These are phyloP conservation scores for Pheosia gnoma DNA, from an alignment of 2,888 invertebrate species.

Conservation along the genomic window DNA sequence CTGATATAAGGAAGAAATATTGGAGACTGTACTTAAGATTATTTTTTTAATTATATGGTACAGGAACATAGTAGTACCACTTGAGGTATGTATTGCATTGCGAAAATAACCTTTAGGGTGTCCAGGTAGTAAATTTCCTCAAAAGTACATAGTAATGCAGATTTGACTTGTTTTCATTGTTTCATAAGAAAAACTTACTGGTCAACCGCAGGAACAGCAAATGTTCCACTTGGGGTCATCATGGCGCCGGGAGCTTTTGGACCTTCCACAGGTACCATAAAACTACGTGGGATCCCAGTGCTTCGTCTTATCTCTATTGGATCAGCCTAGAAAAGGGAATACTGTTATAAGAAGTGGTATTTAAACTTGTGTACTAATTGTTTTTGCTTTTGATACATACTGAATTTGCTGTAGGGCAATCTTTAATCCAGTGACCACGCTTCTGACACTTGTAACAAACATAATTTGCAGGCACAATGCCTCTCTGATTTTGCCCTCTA, in stretches of 20 bases:
- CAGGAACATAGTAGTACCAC: too few relatives aligned
- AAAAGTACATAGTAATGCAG: too few relatives aligned
- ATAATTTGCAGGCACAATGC: conserved; percentile 95
- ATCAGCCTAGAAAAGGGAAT: conserved; percentile 72
- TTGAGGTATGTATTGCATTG: too few relatives aligned
- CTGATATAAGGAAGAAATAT: too few relatives aligned
- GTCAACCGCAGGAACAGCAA: conserved; percentile 94
- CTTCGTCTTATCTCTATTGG: conserved; percentile 94
- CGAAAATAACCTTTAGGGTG: too few relatives aligned
- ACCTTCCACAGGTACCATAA: conserved; percentile 96
- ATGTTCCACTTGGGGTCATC: conserved; percentile 94
- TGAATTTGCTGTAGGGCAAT: conserved; percentile 90
- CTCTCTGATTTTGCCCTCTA: conserved; percentile 94
- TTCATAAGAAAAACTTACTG: conserved; percentile 84
- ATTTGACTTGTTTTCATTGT: too few relatives aligned
- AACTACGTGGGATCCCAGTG: conserved; percentile 98
- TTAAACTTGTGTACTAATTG: neutral
- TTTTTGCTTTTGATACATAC: conserved; percentile 45
- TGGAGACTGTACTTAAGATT: too few relatives aligned
- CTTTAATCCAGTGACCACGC: conserved; percentile 98
- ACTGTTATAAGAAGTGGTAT: neutral
- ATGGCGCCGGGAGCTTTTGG: conserved; percentile 95
- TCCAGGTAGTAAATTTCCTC: too few relatives aligned
- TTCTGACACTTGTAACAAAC: conserved; percentile 97
- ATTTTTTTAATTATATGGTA: too few relatives aligned